Base-by-base conservation (phyloP, 2,113 vertebrate species). In the Nannobrachium achirus region DNA sequence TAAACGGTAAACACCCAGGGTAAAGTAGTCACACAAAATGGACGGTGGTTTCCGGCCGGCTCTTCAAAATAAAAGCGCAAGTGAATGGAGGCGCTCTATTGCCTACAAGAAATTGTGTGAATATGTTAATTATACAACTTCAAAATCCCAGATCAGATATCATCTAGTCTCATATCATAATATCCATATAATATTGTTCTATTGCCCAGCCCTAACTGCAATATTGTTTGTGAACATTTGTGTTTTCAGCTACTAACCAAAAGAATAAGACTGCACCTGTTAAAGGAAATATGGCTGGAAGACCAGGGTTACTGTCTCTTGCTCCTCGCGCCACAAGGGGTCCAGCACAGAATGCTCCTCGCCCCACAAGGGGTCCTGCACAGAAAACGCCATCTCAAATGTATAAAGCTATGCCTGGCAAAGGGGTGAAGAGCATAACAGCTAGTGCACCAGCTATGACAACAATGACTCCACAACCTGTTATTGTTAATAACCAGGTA, bases 401-500 rank as follows among this genome's bases (percentile, higher is more conserved):
- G 25, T 33, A 5, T 33, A 33, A n/a, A n/a, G n/a, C n/a, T 67
- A 48, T 90, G 7, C 57, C 86, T 76, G 80, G 80, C 50, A 82
- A 88, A 16, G 66, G 90, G 71, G 57, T 78, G 67, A 92, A 89
- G 9, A 64, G 89, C 57, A 15, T 86, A 13, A 48, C 83, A 45
- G 25, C 6, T 33, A 33, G 25, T 33, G 6, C 25, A 84, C 86
- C 73, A 78, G 78, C 25, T 68, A 67, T 93, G 78, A 84, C 90
- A 59, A 78, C 88, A 59, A 65, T 92, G 56, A 79, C 91, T 57
- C 88, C 89, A 15, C 91, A 95, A 46, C 88, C 91, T 49, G 83
- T 94, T 14, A 90, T 94, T 39, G 83, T 96, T 64, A 91, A 94
- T 80, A 93, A 89, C 70, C 90, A 96, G 94, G 93, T 96, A 93